Base-by-base conservation (phyloP, 2,888 invertebrate species). In the Drosophila formosana region DNA sequence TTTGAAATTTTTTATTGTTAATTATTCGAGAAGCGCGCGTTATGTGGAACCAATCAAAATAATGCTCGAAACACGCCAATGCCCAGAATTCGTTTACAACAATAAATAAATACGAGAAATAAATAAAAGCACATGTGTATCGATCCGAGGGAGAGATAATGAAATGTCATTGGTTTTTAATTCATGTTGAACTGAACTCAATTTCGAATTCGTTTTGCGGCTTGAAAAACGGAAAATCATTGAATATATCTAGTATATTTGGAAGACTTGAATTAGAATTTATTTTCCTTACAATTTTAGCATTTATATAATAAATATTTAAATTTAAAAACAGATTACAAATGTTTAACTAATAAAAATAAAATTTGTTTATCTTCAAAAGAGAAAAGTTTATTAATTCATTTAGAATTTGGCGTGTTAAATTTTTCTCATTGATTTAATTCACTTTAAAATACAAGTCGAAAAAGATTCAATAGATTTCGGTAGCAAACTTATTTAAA, bases 1-100 rank as follows among this genome's bases (percentile, higher is more conserved):
- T 78, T 80, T 78, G 80, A 78, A 84, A 84, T 87, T 72, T 80
- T 87, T 76, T 79, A 82, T 82, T 78, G 83, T 72, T 79, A 74
- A 86, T 83, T 83, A 81, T 74, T 41, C n/a, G 55, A 39, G 43
- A 32, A 72, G 72, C 66, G 63, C 66, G 52, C 49, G 51, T 63
- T 65, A 75, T 77, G 77, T 68, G 69, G 64, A 75, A 73, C 65
- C 75, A 69, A 75, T 76, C 62, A 69, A 63, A 64, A 67, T 37
- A 72, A 62, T 61, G 52, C 56, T 51, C 55, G 8, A 57, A 68
- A 57, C 47, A 57, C 45, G 52, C 58, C 65, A 63, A 67, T 66
- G 60, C 49, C 37, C 60, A 60, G 43, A 71, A 71, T 66, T 52
- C 26, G 60, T 47, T 43, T 49, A 32, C 23, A 28, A 41, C 26